These are phyloP conservation scores for Matsumyia berberina DNA, from an alignment of 2,888 invertebrate species.

Conservation along the genomic window DNA sequence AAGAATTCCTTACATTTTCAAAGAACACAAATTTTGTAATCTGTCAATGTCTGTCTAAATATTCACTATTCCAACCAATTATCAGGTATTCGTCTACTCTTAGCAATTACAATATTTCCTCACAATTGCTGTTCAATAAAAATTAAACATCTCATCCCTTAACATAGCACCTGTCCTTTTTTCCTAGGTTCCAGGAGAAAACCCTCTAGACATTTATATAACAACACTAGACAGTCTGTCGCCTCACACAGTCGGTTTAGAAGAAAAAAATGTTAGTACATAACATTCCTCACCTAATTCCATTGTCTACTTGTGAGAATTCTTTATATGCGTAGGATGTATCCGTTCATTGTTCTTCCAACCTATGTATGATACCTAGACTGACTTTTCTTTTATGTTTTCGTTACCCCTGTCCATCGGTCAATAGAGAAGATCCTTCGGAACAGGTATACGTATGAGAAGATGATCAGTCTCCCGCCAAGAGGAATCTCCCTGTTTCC, in stretches of 20 bases:
- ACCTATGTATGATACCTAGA: constrained; percentile 24
- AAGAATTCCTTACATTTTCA: too few species aligned
- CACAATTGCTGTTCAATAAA: too few species aligned
- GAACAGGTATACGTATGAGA: constrained; percentile 54
- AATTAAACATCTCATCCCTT: constrained; percentile 4
- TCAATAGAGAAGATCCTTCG: constrained; percentile 50
- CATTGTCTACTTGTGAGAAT: constrained; percentile 62
- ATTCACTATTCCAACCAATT: too few species aligned
- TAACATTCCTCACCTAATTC: constrained; percentile 53
- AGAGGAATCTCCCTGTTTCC: constrained; percentile 46
- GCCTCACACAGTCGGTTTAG: constrained; percentile 77
- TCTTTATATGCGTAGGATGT: constrained; percentile 51
- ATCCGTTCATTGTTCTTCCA: constrained; percentile 39
- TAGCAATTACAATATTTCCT: too few species aligned
- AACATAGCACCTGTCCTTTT: constrained; percentile 23
- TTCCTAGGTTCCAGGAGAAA: background rate
- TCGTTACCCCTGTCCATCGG: constrained; percentile 24
- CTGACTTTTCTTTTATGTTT: constrained; percentile 43
- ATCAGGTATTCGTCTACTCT: too few species aligned
- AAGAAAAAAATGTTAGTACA: constrained; percentile 39
- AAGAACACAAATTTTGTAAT: too few species aligned
- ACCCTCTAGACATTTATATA: constrained; percentile 75
- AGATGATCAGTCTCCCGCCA: constrained; percentile 53
- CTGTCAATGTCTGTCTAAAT: too few species aligned
- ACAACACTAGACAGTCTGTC: constrained; percentile 81